Evolutionary conservation across 2,113 vertebrate genomes (phyloP), one percentile per base, ranked within the genome.

Genomic region (Dascyllus trimaculatus): DNA sequence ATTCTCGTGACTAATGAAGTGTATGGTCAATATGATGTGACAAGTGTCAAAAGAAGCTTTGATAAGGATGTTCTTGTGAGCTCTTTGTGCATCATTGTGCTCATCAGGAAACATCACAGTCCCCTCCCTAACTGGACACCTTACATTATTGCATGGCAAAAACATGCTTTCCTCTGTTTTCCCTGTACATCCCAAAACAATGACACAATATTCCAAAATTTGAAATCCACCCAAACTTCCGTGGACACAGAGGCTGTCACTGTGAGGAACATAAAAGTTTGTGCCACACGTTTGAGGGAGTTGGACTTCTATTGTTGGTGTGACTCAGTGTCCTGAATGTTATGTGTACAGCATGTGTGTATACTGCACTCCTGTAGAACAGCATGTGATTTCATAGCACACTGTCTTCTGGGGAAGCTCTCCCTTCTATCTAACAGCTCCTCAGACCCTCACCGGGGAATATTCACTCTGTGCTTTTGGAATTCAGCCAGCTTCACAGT

Each of bases 401-500:
- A 29, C 11, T 53, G 21, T 52, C 25, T 38, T 63, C 18, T 24
- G 15, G 62, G 54, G 61, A 67, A 24, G 40, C 54, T 26, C 26
- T 26, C 29, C 52, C 25, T 53, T 65, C 51, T 21, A 40, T 48
- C 40, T 25, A 26, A 35, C 38, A 61, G 18, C 22, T 21, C 49
- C 59, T 60, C 43, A 70, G 14, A 64, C 51, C 52, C 45, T 35
- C 69, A 51, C 13, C 13, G 2, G 32, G 26, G 58, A 69, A 38
- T 57, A 63, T 57, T 45, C 25, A 29, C 43, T 43, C 57, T 21
- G 17, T n/a, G 11, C 18, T 15, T 56, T 24, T 61, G 49, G 40
- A 65, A 32, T 38, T n/a, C 75, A 74, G 38, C 65, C 64, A 60
- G 64, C 53, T 45, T 25, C 18, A 43, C 19, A 43, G 45, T 57